Evolutionary conservation across 2,113 vertebrate genomes (phyloP).

Genomic region (Phaethon lepturus): DNA sequence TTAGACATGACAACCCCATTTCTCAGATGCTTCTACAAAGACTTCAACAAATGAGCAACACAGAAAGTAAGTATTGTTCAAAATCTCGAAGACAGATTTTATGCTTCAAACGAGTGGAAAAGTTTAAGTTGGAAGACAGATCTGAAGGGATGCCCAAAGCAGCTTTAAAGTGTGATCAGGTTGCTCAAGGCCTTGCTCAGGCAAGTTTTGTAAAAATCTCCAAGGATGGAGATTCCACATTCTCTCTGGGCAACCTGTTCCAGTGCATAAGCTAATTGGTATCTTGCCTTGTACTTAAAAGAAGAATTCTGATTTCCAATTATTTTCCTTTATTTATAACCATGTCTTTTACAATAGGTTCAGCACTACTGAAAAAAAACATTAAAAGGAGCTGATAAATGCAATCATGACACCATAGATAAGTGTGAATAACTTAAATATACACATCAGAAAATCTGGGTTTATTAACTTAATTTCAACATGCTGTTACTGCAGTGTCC

Average conservation of each 20-base stretch:
- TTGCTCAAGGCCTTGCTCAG: not conserved
- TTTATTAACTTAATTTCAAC: not conserved
- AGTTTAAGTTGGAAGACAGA: constrained; percentile 51
- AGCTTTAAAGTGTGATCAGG: not conserved
- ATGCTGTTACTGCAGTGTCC: not conserved
- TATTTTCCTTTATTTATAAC: constrained; percentile 61
- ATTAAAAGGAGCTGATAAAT: not conserved
- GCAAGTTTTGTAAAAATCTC: not conserved
- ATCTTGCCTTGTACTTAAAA: not conserved
- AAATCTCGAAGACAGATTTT: constrained; percentile 79
- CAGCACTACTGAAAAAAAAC: not conserved
- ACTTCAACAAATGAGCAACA: constrained; percentile 62
- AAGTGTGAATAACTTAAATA: not conserved
- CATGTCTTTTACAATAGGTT: not conserved
- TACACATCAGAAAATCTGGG: not conserved
- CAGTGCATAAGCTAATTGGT: constrained; percentile 62
- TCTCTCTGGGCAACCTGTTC: not conserved
- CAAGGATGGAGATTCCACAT: not conserved
- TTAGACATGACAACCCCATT: constrained; percentile 62
- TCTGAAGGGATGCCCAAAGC: not conserved
- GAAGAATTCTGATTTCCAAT: not conserved
- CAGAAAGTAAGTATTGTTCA: constrained; percentile 75
- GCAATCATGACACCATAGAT: rapidly evolving
- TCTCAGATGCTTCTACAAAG: constrained; percentile 74
- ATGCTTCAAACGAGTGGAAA: constrained; percentile 62